phyloP scores from a whole-genome alignment of 2,797 vertebrate genomes.

The Tarsius wallacei region DNA sequence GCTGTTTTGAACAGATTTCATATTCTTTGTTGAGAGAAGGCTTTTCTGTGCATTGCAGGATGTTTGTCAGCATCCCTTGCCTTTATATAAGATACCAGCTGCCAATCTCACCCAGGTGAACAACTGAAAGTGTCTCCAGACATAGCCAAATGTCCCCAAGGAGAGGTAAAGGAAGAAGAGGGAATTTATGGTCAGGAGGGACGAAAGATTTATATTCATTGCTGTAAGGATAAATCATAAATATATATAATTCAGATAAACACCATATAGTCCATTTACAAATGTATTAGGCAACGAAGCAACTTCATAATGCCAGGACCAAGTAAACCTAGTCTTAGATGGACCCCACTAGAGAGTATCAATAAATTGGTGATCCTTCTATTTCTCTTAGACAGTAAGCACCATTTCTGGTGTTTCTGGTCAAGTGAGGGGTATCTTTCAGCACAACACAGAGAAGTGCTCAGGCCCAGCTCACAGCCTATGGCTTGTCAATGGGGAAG shows the following conservation, averaged over 20 bases:
- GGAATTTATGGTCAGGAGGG: background rate
- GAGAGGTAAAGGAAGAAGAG: fast-evolving
- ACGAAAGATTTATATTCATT: background rate
- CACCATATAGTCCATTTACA: background rate
- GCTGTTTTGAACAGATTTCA: background rate
- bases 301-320: background rate
- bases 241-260: background rate
- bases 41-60: background rate
- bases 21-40: background rate
- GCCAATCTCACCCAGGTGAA: background rate
- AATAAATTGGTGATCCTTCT: background rate
- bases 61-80: background rate
- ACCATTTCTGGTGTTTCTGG: background rate
- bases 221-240: background rate
- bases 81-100: background rate
- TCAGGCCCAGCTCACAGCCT: slow-evolving; percentile 13
- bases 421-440: background rate
- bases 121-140: background rate
- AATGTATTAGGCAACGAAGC: background rate
- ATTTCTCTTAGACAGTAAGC: background rate
- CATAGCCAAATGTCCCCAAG: background rate
- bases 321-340: background rate
- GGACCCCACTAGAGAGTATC: background rate
- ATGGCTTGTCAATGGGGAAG: background rate
- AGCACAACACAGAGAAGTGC: slow-evolving; percentile 24